Evolutionary conservation across 2,797 vertebrate species (phyloP).

Genomic region (Heteromormyrus szaboi): DNA sequence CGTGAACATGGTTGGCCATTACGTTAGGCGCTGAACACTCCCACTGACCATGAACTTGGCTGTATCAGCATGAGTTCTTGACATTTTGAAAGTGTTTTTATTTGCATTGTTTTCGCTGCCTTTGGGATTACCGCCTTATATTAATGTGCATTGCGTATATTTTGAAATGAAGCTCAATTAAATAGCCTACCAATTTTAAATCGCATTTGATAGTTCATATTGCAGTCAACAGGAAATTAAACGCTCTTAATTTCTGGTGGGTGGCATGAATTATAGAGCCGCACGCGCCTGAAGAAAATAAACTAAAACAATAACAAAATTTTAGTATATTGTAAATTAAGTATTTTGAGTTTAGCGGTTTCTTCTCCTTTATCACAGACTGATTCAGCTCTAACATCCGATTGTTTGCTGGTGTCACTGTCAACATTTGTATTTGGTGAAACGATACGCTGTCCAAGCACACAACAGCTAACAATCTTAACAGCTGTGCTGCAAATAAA

Average conservation of each 20-base stretch:
- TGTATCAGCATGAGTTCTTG: background rate
- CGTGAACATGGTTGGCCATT: background rate
- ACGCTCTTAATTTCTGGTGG: background rate
- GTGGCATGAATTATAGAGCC: background rate
- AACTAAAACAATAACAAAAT: background rate
- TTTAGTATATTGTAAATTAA: background rate
- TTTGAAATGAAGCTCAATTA: background rate
- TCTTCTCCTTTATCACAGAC: background rate
- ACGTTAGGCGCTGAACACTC: background rate
- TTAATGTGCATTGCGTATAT: background rate
- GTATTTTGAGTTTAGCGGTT: background rate
- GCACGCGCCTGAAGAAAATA: background rate
- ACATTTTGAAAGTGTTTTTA: background rate
- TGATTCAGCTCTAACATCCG: background rate
- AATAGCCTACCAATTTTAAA: background rate
- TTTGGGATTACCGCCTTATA: background rate
- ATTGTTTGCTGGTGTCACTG: background rate
- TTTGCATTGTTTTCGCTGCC: background rate
- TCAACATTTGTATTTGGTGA: background rate
- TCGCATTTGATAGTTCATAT: background rate
- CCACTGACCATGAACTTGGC: constrained; percentile 11
- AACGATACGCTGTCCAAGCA: background rate
- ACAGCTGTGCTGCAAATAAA: background rate
- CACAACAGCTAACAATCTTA: background rate
- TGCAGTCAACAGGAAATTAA: background rate